phyloP scores from a whole-genome alignment of 2,888 invertebrate genomes.

The Pyrgus malvae region DNA sequence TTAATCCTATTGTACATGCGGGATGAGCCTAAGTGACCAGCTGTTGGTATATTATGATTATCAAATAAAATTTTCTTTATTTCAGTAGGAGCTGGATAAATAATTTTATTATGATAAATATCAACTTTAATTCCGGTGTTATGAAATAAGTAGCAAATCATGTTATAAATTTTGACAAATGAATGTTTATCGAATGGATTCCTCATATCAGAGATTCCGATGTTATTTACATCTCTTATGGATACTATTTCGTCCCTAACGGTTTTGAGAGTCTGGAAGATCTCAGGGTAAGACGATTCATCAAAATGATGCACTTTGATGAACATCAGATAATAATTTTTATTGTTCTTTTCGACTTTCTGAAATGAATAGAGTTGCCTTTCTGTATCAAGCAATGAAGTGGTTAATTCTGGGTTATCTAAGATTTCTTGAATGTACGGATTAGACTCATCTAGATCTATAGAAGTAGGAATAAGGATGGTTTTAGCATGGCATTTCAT shows the following conservation, averaged over 20 bases:
- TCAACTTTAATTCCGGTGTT: constrained; percentile 29
- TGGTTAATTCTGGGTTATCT: neutral
- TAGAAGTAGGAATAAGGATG: constrained; percentile 3
- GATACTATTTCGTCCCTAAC: neutral
- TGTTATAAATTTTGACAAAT: constrained; percentile 33
- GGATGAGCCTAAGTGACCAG: neutral
- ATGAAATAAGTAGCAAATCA: constrained; percentile 29
- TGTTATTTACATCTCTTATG: neutral
- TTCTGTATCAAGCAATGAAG: constrained; percentile 17
- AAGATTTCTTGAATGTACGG: constrained; percentile 4
- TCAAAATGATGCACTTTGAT: constrained; percentile 28
- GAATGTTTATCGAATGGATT: constrained; percentile 29
- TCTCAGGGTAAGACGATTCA: neutral
- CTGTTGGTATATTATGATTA: neutral
- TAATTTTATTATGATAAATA: neutral
- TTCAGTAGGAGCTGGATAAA: neutral
- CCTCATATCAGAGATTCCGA: constrained; percentile 13
- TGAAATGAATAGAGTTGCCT: constrained; percentile 1
- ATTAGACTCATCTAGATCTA: constrained; percentile 17
- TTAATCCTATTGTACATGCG: neutral
- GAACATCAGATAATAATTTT: constrained; percentile 26
- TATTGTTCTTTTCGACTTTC: neutral
- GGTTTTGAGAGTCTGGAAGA: constrained; percentile 4
- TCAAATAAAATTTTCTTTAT: neutral
- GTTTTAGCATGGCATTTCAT: neutral